Base-by-base conservation (phyloP, 92 coral and sea anemone genomes). In the Parazoanthus darwini region DNA sequence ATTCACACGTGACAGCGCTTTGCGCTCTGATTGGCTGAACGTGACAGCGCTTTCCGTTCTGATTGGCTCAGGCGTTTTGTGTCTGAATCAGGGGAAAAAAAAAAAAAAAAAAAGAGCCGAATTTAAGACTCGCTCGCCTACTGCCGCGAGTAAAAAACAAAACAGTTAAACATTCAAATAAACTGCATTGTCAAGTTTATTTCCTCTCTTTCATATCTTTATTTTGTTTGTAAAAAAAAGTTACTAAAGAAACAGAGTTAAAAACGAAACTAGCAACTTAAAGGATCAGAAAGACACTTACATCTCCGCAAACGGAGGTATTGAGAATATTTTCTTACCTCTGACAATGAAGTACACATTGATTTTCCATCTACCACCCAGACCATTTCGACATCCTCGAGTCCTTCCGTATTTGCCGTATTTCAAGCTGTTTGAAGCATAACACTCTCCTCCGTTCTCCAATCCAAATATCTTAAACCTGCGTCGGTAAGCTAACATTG, bases 311-410 rank as follows among this genome's bases (percentile, higher is more conserved):
- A 63, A 63, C 70, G 25, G 70, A 20, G 8, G 6, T 20, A n/a
- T 37, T 23, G 15, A 8, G 20, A 9, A 48, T 6, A 9, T 50
- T 38, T 13, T 33, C 75, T 79, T 46, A 90, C 92, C 86, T 36
- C 74, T 86, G 23, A 75, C 50, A 39, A 83, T 67, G 18, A 4
- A 13, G 78, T 83, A 83, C 6, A 83, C 59, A 37, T 83, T 83
- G 78, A 83, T 83, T 33, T 83, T 44, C 56, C 77, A 73, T 8
- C 36, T 2, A 15, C 86, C 86, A 66, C 86, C 86, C 22, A 83
- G 86, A 35, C 86, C 86, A 43, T 42, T 59, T 23, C 78, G 43
- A 35, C 86, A 83, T 44, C 86, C 86, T 33, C 86, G 38, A 67
- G 78, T 67, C 37, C 86, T 70, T 83, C 86, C 86, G 38, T 39